These are phyloP conservation scores for Mastomys coucha DNA, from an alignment of 2,113 vertebrate genomes.

Conservation along the genomic window DNA sequence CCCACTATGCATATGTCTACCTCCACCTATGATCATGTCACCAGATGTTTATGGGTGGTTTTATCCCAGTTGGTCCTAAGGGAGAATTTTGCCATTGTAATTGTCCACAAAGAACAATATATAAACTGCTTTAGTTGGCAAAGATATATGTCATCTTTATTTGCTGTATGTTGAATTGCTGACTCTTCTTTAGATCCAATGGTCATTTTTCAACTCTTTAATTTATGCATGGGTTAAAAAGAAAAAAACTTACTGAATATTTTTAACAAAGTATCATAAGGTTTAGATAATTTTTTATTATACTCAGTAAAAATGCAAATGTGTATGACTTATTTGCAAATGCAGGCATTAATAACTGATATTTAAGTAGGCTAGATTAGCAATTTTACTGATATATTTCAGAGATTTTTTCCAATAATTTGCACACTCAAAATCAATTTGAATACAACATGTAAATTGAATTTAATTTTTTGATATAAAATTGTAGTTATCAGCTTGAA, in stretches of 20 bases:
- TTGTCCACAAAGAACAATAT: slow-evolving; percentile 80
- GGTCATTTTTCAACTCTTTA: slow-evolving; percentile 79
- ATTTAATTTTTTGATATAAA: slow-evolving; percentile 88
- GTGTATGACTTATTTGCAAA: slow-evolving; percentile 84
- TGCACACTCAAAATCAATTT: slow-evolving; percentile 90
- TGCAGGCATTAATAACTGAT: slow-evolving; percentile 87
- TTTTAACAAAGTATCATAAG: slow-evolving; percentile 85
- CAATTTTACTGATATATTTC: slow-evolving; percentile 84
- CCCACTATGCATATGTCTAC: not conserved
- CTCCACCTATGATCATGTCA: accelerated
- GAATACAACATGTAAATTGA: slow-evolving; percentile 87
- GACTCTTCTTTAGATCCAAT: slow-evolving; percentile 85
- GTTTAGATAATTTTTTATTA: slow-evolving; percentile 83
- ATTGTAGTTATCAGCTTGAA: slow-evolving; percentile 87
- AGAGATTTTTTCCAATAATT: slow-evolving; percentile 86
- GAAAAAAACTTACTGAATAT: slow-evolving; percentile 83
- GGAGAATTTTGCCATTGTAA: slow-evolving; percentile 1
- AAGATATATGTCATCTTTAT: slow-evolving; percentile 78
- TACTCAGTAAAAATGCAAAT: slow-evolving; percentile 88
- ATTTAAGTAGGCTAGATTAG: slow-evolving; percentile 85
- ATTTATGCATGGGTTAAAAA: slow-evolving; percentile 83
- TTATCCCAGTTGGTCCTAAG: slow-evolving; percentile 58
- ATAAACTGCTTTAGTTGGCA: slow-evolving; percentile 84
- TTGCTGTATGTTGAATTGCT: slow-evolving; percentile 89
- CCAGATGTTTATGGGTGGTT: not conserved